Evolutionary conservation across 2,888 invertebrate genomes (phyloP), one percentile per base, ranked within the genome.

Genomic region (Noctua pronuba): DNA sequence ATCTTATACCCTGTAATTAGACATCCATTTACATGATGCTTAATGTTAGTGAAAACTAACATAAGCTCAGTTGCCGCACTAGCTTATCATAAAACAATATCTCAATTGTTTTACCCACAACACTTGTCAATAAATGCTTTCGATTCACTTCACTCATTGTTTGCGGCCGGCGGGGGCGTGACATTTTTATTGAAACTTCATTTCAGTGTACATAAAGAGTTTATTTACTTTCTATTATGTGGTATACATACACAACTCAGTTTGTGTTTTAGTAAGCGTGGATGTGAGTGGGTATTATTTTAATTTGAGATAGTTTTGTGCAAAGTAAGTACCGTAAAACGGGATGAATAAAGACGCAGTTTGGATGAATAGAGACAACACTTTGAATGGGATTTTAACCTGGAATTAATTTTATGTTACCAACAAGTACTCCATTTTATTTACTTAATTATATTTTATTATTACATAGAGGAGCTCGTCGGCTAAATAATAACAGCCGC

Each of bases 151-250:
- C 66, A 75, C 28, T 31, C 21, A 71, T 64, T 73, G 83, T 83
- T 83, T 79, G 70, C 46, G 60, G 31, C 31, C 60, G 8, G 21
- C 16, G 73, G 7, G 62, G 62, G 69, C 46, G 79, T 49, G 86
- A 79, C 66, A 65, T 75, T 75, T 83, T 71, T 86, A 86, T 83
- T 73, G 75, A 70, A 55, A 73, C 58, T 86, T 71, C 49, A 49
- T 79, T 75, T 83, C 62, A 67, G n/a, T 73, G 46, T 62, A 75
- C 31, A 41, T 73, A 70, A 60, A 35, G 46, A 70, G 28, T 75
- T 65, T 79, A 73, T 86, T 83, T 86, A 79, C 73, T 75, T 79
- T 75, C 79, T 79, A 44, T 65, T 79, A 71, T 71, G 66, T 73
- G 69, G 35, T 10, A 64, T 49, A 35, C n/a, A 28, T 75, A 41